phyloP scores from a whole-genome alignment of 2,113 vertebrate genomes.

The Ciconia maguari region DNA sequence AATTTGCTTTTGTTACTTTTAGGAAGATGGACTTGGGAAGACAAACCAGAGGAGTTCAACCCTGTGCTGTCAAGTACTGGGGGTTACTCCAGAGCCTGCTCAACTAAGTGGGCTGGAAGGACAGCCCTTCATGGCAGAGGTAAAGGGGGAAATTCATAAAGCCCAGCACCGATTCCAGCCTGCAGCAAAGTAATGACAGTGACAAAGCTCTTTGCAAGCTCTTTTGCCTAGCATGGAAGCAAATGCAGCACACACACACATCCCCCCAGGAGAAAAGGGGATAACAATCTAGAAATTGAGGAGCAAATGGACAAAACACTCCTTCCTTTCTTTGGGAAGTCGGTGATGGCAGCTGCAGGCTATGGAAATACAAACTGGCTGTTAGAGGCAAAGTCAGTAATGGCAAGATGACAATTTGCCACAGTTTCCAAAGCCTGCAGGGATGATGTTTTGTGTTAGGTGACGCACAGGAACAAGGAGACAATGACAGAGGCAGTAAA shows the following conservation, averaged over 20 bases:
- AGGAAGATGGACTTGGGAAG: background rate
- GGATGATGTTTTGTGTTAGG: constrained; percentile 29
- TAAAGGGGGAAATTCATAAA: background rate
- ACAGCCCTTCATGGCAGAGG: background rate
- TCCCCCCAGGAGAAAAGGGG: background rate
- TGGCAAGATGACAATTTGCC: background rate
- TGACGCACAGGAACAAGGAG: background rate
- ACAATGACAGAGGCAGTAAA: background rate
- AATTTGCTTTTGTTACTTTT: background rate
- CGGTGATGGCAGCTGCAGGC: constrained; percentile 17
- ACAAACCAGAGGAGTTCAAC: background rate
- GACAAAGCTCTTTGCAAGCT: background rate
- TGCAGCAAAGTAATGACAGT: background rate
- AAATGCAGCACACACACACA: background rate
- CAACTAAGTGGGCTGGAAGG: background rate
- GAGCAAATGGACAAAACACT: background rate
- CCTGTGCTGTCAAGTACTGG: background rate
- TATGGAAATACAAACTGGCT: constrained; percentile 5
- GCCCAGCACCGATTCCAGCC: background rate
- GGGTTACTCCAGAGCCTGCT: background rate
- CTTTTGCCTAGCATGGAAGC: background rate
- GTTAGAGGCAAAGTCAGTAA: constrained; percentile 10
- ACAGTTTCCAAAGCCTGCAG: constrained; percentile 10
- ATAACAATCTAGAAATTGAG: background rate
- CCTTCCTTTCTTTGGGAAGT: background rate